Percentiles rank a stretch among this genome's conserved stretches.
phyloP scores from a whole-genome alignment of 2,113 vertebrate species.

The Bungarus multicinctus region DNA sequence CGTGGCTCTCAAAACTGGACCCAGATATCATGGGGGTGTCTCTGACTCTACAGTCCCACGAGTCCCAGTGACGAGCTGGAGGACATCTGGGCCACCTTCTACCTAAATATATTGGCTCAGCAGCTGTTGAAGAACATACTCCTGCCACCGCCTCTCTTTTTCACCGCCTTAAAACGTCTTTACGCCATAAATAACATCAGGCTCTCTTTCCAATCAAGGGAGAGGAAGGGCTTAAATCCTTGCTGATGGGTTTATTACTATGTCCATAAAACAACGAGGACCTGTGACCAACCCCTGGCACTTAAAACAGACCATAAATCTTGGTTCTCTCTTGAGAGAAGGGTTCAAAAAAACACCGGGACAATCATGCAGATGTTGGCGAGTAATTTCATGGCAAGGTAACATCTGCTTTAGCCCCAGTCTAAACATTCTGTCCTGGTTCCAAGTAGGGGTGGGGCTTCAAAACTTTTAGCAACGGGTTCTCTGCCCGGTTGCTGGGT shows the following conservation, averaged over 20 bases:
- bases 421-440: not conserved
- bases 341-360: no score
- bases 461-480: no score
- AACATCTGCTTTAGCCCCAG: not conserved
- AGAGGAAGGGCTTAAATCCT: constrained; percentile 54
- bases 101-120: not conserved
- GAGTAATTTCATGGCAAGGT: not conserved
- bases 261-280: constrained; percentile 57
- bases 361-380: rapidly evolving
- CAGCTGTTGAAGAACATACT: not conserved
- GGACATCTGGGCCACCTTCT: not conserved
- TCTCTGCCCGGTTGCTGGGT: no score
- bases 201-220: constrained; percentile 45
- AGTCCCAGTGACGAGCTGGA: not conserved
- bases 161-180: constrained; percentile 35
- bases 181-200: constrained; percentile 46
- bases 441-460: no score
- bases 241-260: constrained; percentile 60
- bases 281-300: constrained; percentile 55
- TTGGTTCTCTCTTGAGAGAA: constrained; percentile 7
- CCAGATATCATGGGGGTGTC: not conserved
- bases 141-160: not conserved
- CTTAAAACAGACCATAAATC: constrained; percentile 49
- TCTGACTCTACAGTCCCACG: not conserved
- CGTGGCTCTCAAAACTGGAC: not conserved